Conservation (phyloP, 2,797 vertebrate species). For the Kryptopterus vitreolus region DNA sequence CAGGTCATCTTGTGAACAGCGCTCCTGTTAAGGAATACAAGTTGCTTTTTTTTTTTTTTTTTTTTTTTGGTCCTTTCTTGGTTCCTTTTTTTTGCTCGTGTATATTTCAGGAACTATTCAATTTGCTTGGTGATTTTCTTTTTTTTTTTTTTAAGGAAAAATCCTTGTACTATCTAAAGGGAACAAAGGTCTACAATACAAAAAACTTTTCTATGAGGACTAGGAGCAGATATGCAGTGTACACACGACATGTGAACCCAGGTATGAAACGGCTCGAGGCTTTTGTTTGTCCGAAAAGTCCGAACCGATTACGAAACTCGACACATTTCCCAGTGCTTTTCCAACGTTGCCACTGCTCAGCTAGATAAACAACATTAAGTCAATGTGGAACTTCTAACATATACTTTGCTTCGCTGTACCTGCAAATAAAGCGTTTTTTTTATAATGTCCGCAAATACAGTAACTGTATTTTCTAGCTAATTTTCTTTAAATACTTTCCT, state of each 20-base stretch:
- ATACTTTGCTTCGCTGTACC: conserved; percentile 12
- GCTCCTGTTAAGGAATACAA: background rate
- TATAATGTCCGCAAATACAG: conserved; percentile 14
- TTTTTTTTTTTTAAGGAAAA: background rate
- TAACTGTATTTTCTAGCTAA: conserved; percentile 11
- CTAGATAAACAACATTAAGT: background rate
- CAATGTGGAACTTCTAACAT: background rate
- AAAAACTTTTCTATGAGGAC: conserved; percentile 19
- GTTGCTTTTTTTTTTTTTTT: too few relatives aligned
- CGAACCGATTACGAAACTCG: background rate
- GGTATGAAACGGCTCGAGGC: conserved; percentile 20
- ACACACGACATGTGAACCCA: conserved; percentile 17
- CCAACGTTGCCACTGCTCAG: background rate
- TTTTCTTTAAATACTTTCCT: conserved; percentile 13
- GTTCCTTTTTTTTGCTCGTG: conserved; percentile 5
- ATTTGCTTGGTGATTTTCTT: conserved; percentile 17
- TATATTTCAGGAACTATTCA: conserved; percentile 22
- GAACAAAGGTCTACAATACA: conserved; percentile 4
- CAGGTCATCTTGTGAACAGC: conserved; percentile 17
- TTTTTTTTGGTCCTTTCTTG: background rate
- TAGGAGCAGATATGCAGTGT: conserved; percentile 25
- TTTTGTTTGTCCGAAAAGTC: conserved; percentile 1
- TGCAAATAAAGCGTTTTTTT: conserved; percentile 3
- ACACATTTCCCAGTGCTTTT: background rate
- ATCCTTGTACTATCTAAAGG: background rate